Conservation (phyloP, 2,797 vertebrate genomes). For the Parambassis ranga region DNA sequence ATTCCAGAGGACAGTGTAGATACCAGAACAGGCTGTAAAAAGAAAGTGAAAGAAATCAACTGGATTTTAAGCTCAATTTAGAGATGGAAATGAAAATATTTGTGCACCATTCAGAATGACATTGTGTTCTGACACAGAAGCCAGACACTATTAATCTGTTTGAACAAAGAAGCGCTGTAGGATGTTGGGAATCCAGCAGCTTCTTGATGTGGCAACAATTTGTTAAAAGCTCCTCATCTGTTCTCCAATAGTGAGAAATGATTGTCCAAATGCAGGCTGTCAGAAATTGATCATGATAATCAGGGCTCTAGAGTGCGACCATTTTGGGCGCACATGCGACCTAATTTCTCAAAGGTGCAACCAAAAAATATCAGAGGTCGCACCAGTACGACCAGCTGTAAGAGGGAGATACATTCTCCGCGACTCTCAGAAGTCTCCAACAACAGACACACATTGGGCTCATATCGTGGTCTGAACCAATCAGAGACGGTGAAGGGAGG, state of each 20-base stretch:
- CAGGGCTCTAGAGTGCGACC: no score
- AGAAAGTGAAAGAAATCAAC: not conserved
- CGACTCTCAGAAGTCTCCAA: no score
- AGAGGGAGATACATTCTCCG: no score
- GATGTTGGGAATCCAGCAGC: conserved; percentile 12
- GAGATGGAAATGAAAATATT: conserved; percentile 6
- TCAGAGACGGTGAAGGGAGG: no score
- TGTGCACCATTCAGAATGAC: not conserved
- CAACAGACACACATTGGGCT: no score
- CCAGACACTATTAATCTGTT: not conserved
- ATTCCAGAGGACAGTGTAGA: conserved; percentile 4
- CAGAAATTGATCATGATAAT: conserved; percentile 31
- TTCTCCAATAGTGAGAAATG: conserved; percentile 18
- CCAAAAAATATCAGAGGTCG: no score
- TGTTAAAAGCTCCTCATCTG: conserved; percentile 37
- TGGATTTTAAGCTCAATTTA: not conserved
- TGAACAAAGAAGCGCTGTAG: conserved; percentile 8
- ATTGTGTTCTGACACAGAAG: conserved; percentile 5
- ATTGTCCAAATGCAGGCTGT: conserved; percentile 21
- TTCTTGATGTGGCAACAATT: conserved; percentile 27
- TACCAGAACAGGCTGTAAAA: conserved; percentile 14
- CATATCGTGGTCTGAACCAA: no score
- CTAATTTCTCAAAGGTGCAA: no score
- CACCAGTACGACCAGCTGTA: no score
- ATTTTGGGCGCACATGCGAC: no score